These are phyloP conservation scores for Palythoa grandis DNA, from an alignment of 92 coral and sea anemone species.

Conservation along the genomic window DNA sequence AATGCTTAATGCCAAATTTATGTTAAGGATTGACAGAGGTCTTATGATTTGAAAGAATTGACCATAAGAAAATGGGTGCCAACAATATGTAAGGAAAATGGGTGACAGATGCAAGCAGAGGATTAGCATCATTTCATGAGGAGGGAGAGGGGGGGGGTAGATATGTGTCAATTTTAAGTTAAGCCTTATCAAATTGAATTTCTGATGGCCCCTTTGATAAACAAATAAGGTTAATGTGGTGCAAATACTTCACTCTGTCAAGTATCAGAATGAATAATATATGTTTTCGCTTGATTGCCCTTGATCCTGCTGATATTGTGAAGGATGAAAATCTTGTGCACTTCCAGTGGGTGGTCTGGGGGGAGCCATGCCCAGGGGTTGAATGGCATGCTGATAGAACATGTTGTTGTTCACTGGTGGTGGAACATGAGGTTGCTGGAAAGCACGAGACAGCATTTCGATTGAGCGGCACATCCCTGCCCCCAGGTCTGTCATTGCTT, in stretches of 20 bases:
- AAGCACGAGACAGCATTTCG: slow-evolving; percentile 63
- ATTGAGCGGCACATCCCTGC: slow-evolving; percentile 63
- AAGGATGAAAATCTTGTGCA: slow-evolving; percentile 36
- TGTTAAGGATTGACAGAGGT: slow-evolving; percentile 3
- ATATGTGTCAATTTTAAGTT: neutral
- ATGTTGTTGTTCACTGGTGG: slow-evolving; percentile 59
- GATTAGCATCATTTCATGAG: neutral
- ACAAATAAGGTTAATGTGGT: neutral
- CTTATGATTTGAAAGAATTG: slow-evolving; percentile 10
- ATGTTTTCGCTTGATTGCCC: slow-evolving; percentile 39
- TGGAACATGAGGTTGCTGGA: slow-evolving; percentile 47
- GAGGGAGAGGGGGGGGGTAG: slow-evolving; percentile 16
- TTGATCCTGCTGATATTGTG: slow-evolving; percentile 48
- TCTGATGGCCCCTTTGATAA: slow-evolving; percentile 11
- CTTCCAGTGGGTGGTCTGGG: slow-evolving; percentile 16
- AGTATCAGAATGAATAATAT: slow-evolving; percentile 11
- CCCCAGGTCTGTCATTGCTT: slow-evolving; percentile 59
- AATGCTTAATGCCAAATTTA: slow-evolving; percentile 14
- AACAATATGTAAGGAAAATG: slow-evolving; percentile 8
- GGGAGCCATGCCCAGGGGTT: slow-evolving; percentile 23
- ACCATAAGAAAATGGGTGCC: slow-evolving; percentile 3
- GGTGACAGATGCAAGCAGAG: slow-evolving; percentile 16
- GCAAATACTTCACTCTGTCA: slow-evolving; percentile 16
- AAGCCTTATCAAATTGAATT: slow-evolving; percentile 8
- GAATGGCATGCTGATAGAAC: slow-evolving; percentile 45